phyloP scores from a whole-genome alignment of 2,888 invertebrate genomes.

The Drosophila ezoana region DNA sequence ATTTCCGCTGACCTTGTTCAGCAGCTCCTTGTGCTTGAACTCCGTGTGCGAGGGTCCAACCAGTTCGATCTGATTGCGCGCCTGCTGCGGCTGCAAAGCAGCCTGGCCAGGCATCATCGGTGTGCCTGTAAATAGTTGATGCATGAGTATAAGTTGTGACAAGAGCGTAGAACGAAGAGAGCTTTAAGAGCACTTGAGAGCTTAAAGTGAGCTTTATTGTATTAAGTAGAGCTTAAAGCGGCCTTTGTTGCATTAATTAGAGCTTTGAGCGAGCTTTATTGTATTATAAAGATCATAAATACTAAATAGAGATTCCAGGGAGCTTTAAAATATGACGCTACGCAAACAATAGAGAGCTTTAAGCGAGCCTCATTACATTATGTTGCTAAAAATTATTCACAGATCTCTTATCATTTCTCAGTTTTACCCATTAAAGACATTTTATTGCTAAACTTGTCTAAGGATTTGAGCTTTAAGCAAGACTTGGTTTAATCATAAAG shows the following conservation, averaged over 20 bases:
- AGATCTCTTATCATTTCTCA: too few species aligned
- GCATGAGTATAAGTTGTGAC: neutral
- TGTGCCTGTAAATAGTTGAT: constrained; percentile 61
- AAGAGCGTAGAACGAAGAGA: neutral
- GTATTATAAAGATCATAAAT: too few species aligned
- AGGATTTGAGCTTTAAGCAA: neutral
- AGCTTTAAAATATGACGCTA: too few species aligned
- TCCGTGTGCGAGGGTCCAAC: constrained; percentile 88
- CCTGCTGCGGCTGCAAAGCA: constrained; percentile 67
- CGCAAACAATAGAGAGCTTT: too few species aligned
- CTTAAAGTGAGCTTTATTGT: neutral
- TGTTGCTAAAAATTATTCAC: too few species aligned
- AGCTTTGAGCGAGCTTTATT: too few species aligned
- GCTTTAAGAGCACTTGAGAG: neutral
- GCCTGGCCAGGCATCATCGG: constrained; percentile 59
- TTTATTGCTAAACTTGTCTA: too few species aligned
- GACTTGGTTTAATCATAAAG: neutral
- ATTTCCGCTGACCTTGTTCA: constrained; percentile 90
- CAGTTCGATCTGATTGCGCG: constrained; percentile 85
- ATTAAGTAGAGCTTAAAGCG: too few species aligned
- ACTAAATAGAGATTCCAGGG: too few species aligned
- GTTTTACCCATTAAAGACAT: too few species aligned
- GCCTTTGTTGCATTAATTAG: too few species aligned
- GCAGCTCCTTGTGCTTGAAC: constrained; percentile 87
- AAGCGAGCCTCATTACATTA: too few species aligned